Conservation (phyloP, 2,888 invertebrate species). For the Ceratothoa steindachneri region DNA sequence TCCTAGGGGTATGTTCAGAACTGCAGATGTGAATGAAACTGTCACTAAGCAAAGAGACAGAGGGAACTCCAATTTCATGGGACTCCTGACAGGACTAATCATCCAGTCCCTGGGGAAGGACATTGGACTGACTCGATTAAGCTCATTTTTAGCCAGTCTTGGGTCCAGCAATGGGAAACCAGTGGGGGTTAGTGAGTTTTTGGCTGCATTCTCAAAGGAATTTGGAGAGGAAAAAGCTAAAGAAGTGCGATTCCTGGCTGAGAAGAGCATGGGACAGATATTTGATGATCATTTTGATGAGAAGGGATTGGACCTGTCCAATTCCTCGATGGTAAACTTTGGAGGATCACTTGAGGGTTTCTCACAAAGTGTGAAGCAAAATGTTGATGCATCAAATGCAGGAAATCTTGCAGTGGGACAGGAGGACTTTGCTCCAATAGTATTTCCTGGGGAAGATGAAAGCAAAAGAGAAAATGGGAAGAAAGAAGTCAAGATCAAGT, state of each 20-base stretch:
- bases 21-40: not conserved
- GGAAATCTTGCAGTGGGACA: no score
- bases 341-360: not conserved
- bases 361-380: no score
- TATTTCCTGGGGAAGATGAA: not conserved
- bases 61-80: constrained; percentile 28
- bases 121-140: constrained; percentile 28
- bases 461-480: no score
- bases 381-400: no score
- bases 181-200: constrained; percentile 45
- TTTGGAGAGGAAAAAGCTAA: constrained; percentile 41
- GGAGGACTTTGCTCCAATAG: no score
- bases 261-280: constrained; percentile 23
- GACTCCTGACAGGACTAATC: constrained; percentile 33
- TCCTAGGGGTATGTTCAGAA: not conserved
- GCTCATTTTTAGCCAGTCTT: constrained; percentile 30
- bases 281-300: not conserved
- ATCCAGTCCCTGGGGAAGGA: constrained; percentile 33
- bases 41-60: not conserved
- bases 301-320: not conserved
- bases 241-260: constrained; percentile 27
- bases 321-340: not conserved
- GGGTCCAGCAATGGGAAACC: constrained; percentile 18
- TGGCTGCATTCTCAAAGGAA: constrained; percentile 39
- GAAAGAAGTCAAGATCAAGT: constrained; percentile 28